These are phyloP conservation scores for Zonitis immaculata DNA, from an alignment of 2,888 invertebrate genomes.

Conservation along the genomic window DNA sequence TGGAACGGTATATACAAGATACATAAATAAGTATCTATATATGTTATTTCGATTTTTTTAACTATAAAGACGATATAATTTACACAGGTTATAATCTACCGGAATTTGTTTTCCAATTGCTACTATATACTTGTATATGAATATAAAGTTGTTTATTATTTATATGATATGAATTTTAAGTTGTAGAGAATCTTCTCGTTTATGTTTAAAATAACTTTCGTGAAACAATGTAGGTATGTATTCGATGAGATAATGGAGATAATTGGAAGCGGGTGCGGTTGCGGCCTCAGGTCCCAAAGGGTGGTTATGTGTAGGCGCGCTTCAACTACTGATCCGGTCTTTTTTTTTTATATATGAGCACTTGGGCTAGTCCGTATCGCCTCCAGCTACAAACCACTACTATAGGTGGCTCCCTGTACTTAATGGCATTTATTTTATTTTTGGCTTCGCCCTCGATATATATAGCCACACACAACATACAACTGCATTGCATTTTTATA, in stretches of 20 bases:
- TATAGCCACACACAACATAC: too few relatives aligned
- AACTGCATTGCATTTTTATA: conserved; percentile 21
- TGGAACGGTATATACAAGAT: conserved; percentile 4
- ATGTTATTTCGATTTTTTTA: conserved; percentile 2
- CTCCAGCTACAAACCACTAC: conserved; percentile 29
- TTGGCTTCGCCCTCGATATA: conserved; percentile 25
- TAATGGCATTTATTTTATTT: conserved; percentile 35
- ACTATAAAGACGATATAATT: neutral
- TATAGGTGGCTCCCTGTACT: conserved; percentile 40
- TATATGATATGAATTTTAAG: too few relatives aligned
- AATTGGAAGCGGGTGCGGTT: conserved; percentile 6
- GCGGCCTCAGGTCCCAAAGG: conserved; percentile 19
- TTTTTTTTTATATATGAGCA: too few relatives aligned
- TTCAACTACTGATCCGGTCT: conserved; percentile 38
- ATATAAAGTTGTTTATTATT: too few relatives aligned
- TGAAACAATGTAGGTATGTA: neutral
- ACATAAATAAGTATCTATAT: neutral
- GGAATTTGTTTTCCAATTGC: neutral
- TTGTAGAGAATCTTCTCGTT: too few relatives aligned
- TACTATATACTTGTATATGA: too few relatives aligned
- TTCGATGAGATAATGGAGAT: conserved; percentile 1
- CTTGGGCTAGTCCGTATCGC: conserved; percentile 36
- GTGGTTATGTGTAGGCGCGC: conserved; percentile 43
- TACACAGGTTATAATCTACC: neutral
- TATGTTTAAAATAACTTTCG: neutral